Evolutionary conservation across 2,888 invertebrate genomes (phyloP).

Genomic region (Phaedon cochleariae): DNA sequence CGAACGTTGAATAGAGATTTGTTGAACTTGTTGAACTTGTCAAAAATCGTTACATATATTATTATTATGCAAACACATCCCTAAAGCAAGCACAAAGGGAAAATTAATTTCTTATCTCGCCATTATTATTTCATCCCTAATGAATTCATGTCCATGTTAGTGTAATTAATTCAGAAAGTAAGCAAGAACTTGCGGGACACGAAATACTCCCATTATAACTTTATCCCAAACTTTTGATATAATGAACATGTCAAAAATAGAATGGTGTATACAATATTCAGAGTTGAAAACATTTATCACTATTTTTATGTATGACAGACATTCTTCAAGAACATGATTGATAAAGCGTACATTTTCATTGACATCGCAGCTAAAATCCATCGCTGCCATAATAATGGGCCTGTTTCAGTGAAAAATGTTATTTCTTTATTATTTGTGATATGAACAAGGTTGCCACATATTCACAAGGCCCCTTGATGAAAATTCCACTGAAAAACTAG

Average conservation of each 20-base stretch:
- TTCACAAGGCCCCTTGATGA: too few species aligned
- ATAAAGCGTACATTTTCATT: too few species aligned
- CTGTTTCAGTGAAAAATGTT: too few species aligned
- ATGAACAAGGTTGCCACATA: too few species aligned
- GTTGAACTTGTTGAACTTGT: neutral
- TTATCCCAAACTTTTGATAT: neutral
- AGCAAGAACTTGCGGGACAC: neutral
- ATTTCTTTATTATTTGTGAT: too few species aligned
- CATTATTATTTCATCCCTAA: constrained; percentile 2
- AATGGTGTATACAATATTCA: neutral
- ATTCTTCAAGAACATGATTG: too few species aligned
- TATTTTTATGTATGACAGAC: too few species aligned
- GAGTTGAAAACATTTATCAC: too few species aligned
- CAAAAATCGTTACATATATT: neutral
- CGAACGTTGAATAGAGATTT: neutral
- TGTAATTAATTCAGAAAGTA: neutral
- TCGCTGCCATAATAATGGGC: too few species aligned
- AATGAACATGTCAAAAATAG: neutral
- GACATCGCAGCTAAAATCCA: too few species aligned
- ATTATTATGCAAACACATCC: neutral
- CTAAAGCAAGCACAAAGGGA: neutral
- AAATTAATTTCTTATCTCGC: constrained; percentile 1
- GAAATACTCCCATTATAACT: neutral
- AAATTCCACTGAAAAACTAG: too few species aligned
- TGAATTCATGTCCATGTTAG: neutral